These are phyloP conservation scores for Meandrina meandrites DNA, from an alignment of 92 coral and sea anemone genomes.

Conservation along the genomic window DNA sequence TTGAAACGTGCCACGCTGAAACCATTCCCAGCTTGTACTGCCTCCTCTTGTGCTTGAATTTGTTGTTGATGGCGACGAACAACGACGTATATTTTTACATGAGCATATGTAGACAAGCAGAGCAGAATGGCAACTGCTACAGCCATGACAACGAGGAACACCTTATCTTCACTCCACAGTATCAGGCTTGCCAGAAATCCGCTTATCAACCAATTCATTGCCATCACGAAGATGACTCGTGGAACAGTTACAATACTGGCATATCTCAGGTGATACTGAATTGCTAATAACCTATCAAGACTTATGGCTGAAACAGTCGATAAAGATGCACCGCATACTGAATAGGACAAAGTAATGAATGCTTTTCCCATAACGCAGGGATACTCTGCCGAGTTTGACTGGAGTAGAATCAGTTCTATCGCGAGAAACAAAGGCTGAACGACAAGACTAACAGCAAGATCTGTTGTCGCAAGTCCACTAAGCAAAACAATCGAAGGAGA, in stretches of 20 bases:
- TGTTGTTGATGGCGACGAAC: constrained; percentile 8
- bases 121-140: neutral
- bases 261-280: neutral
- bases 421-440: neutral
- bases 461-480: constrained; percentile 1
- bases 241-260: neutral
- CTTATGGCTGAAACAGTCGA: neutral
- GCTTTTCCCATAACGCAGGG: neutral
- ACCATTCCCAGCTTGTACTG: neutral
- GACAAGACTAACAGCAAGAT: neutral
- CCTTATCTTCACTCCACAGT: neutral
- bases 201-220: neutral
- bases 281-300: constrained; percentile 5
- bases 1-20: constrained; percentile 4
- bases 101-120: neutral
- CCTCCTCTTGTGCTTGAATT: neutral
- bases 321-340: neutral
- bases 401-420: neutral
- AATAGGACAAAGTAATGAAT: neutral
- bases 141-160: neutral
- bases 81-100: neutral
- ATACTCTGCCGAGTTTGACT: neutral
- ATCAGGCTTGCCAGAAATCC: constrained; percentile 1
- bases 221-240: neutral
- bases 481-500: constrained; percentile 3